Conservation (phyloP, 2,888 invertebrate genomes). For the Machimus atricapillus region DNA sequence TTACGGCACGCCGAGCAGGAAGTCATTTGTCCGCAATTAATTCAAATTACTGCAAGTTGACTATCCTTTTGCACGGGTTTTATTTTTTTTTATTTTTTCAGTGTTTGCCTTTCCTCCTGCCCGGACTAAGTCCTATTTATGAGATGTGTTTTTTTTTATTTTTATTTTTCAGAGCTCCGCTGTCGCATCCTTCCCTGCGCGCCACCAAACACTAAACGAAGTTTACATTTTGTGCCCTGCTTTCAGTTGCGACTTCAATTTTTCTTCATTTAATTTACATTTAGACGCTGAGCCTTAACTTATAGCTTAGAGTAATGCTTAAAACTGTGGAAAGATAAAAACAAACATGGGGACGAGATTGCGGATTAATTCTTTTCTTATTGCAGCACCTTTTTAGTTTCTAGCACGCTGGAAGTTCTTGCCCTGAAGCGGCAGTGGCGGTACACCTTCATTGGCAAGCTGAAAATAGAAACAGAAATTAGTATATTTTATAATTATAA, state of each 20-base stretch:
- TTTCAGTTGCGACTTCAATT: constrained; percentile 1
- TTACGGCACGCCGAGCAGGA: not conserved
- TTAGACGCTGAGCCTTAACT: constrained; percentile 16
- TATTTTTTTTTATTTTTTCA: not conserved
- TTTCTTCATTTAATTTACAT: constrained; percentile 31
- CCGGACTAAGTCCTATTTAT: not conserved
- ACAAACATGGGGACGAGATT: constrained; percentile 16
- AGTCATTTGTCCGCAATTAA: constrained; percentile 42
- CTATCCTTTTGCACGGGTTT: not conserved
- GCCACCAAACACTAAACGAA: not conserved
- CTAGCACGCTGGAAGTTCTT: constrained; percentile 56
- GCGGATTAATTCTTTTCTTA: not conserved
- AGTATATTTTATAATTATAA: not conserved
- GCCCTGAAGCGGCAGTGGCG: constrained; percentile 54
- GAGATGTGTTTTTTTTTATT: not conserved
- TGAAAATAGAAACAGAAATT: constrained; percentile 45
- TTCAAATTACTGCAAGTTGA: constrained; percentile 37
- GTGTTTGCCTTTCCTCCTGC: not conserved
- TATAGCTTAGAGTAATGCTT: constrained; percentile 10
- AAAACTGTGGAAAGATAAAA: not conserved
- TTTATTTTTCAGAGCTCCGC: not conserved
- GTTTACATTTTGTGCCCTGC: not conserved
- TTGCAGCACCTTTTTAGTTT: constrained; percentile 50
- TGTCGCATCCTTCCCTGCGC: not conserved
- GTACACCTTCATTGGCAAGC: constrained; percentile 54